A percentile compares a stretch with the other conserved stretches of the same genome.
Conservation (phyloP, 2,113 vertebrate genomes). For the Nerophis ophidion region DNA sequence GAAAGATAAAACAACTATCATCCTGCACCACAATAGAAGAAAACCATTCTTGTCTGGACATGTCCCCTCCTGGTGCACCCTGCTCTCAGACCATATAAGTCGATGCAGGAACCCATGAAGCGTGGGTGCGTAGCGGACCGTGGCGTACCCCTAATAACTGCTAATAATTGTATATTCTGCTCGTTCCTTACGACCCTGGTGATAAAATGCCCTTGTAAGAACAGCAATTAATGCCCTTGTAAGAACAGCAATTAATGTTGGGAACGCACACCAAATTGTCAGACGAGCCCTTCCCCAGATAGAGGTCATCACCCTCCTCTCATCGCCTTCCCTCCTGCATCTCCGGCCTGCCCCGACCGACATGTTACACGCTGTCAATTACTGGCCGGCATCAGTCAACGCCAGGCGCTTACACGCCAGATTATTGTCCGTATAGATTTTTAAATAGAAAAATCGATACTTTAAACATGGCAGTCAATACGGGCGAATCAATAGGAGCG, state of each 20-base stretch:
- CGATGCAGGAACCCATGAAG: too few species aligned
- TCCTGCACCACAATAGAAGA: too few species aligned
- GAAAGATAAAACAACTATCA: too few species aligned
- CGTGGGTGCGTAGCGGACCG: too few species aligned
- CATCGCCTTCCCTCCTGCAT: constrained; percentile 8
- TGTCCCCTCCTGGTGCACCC: too few species aligned
- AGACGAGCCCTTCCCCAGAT: constrained; percentile 7
- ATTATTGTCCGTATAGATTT: constrained; percentile 81
- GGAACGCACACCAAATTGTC: background rate
- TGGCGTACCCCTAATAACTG: too few species aligned
- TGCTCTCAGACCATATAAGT: too few species aligned
- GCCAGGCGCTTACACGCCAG: constrained; percentile 70
- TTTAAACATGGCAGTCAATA: constrained; percentile 79
- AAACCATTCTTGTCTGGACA: too few species aligned
- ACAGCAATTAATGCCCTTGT: constrained; percentile 2
- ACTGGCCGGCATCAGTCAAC: constrained; percentile 65
- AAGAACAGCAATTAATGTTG: background rate
- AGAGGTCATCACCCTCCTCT: constrained; percentile 11
- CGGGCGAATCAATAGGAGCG: constrained; percentile 68
- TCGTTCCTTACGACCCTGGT: background rate
- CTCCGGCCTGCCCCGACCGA: constrained; percentile 31
- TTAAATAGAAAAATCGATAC: constrained; percentile 83
- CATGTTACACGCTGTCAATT: constrained; percentile 71
- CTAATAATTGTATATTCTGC: background rate
- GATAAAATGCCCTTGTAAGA: constrained; percentile 3